phyloP scores from a whole-genome alignment of 2,888 invertebrate species.

The Lordiphosa andalusiaca region DNA sequence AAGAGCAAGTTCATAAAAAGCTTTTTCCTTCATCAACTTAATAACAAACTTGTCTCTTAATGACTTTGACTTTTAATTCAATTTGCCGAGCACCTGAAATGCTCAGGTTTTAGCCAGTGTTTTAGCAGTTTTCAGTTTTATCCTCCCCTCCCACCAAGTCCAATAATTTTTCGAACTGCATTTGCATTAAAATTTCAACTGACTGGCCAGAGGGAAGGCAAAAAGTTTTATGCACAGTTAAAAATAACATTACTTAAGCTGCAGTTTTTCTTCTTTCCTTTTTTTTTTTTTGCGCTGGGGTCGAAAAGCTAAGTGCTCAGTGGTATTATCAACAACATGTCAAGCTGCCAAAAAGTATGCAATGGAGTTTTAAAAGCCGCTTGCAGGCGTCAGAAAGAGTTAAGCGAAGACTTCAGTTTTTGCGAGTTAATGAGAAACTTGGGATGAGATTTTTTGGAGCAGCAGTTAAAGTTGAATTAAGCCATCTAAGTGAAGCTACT shows the following conservation, averaged over 20 bases:
- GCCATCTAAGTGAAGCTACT: background rate
- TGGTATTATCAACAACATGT: slow-evolving; percentile 60
- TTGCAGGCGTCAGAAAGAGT: slow-evolving; percentile 1
- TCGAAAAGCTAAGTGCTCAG: slow-evolving; percentile 13
- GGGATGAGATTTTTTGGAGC: slow-evolving; percentile 11
- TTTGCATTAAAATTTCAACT: slow-evolving; percentile 44
- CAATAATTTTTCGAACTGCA: slow-evolving; percentile 39
- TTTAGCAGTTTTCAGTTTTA: slow-evolving; percentile 25
- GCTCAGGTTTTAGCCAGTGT: slow-evolving; percentile 14
- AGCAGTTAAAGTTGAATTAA: slow-evolving; percentile 12
- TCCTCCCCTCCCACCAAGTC: slow-evolving; percentile 18
- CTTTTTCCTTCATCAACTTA: slow-evolving; percentile 40
- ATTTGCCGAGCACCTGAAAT: slow-evolving; percentile 57
- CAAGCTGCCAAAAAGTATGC: slow-evolving; percentile 64
- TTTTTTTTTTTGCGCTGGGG: background rate
- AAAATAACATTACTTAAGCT: slow-evolving; percentile 54
- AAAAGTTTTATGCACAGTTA: slow-evolving; percentile 42
- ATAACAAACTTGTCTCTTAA: slow-evolving; percentile 54
- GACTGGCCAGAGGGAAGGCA: slow-evolving; percentile 20
- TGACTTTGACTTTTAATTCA: slow-evolving; percentile 63
- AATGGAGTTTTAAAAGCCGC: slow-evolving; percentile 19
- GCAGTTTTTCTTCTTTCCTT: no score
- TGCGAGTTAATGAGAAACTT: slow-evolving; percentile 31
- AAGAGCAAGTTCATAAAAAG: slow-evolving; percentile 36
- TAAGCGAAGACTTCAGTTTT: slow-evolving; percentile 2